Conservation (phyloP, 2,797 vertebrate species). For the Carcharodon carcharias region DNA sequence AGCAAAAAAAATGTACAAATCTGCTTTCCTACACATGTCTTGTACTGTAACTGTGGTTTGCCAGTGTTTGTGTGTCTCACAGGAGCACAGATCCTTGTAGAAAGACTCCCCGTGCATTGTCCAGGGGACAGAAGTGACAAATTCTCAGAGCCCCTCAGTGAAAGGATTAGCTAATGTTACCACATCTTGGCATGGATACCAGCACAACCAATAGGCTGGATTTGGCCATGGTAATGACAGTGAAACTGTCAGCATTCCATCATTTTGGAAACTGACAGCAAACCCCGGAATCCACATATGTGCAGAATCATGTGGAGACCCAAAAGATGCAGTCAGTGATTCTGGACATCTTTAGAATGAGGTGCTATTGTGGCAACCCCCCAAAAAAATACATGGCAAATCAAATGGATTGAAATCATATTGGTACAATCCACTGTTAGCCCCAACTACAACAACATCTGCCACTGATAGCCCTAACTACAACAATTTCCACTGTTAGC, state of each 20-base stretch:
- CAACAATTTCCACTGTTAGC: too few relatives aligned
- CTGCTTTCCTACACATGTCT: background rate
- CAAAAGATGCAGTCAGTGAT: too few relatives aligned
- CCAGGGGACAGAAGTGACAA: background rate
- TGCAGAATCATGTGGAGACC: background rate
- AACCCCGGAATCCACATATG: too few relatives aligned
- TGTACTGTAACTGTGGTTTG: background rate
- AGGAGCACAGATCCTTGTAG: background rate
- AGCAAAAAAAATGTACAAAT: background rate
- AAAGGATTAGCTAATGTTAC: background rate
- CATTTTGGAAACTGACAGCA: background rate
- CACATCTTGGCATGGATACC: background rate
- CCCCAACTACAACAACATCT: too few relatives aligned
- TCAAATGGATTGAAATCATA: background rate
- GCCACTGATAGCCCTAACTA: too few relatives aligned
- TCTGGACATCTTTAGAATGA: background rate
- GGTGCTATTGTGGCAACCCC: background rate
- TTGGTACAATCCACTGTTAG: too few relatives aligned
- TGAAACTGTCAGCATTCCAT: background rate
- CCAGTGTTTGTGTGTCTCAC: background rate
- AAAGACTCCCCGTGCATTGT: background rate
- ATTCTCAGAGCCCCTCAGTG: background rate
- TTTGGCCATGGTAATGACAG: background rate
- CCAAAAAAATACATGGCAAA: too few relatives aligned
- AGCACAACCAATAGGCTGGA: background rate